These are phyloP conservation scores for Cephus nigrinus DNA, from an alignment of 2,888 invertebrate species.

Conservation along the genomic window DNA sequence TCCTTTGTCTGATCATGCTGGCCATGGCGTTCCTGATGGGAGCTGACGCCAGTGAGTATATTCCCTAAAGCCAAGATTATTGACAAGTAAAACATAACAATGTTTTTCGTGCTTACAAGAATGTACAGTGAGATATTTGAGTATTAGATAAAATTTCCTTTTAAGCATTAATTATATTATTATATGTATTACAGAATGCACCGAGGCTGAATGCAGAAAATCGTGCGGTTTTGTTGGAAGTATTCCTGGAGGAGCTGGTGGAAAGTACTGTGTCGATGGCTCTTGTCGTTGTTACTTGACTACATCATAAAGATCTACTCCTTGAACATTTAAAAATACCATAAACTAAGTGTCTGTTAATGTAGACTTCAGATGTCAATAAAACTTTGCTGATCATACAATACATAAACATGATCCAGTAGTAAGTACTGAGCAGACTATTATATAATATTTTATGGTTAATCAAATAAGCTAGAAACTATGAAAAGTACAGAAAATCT, in stretches of 20 bases:
- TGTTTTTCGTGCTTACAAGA: not conserved
- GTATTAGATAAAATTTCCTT: not conserved
- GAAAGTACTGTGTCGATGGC: conserved; percentile 43
- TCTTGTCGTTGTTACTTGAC: conserved; percentile 31
- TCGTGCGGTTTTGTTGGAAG: conserved; percentile 33
- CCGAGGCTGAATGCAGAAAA: conserved; percentile 35
- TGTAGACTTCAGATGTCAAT: not conserved
- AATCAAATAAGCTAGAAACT: not conserved
- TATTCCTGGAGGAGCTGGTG: conserved; percentile 37
- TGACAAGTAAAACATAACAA: not conserved
- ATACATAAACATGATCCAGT: not conserved
- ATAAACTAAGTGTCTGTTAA: not conserved
- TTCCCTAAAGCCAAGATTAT: not conserved
- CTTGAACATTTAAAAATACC: not conserved
- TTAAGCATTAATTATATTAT: not conserved
- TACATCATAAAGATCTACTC: not conserved
- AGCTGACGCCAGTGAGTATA: conserved; percentile 35
- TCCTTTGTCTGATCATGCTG: conserved; percentile 30
- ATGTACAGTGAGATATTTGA: not conserved
- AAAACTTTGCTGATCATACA: not conserved
- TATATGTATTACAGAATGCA: conserved; percentile 27
- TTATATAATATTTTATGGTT: not conserved
- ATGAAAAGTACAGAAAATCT: not conserved
- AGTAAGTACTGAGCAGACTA: not conserved
- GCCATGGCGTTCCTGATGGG: conserved; percentile 30